Conservation (phyloP, 2,888 invertebrate genomes). For the Belgica antarctica region DNA sequence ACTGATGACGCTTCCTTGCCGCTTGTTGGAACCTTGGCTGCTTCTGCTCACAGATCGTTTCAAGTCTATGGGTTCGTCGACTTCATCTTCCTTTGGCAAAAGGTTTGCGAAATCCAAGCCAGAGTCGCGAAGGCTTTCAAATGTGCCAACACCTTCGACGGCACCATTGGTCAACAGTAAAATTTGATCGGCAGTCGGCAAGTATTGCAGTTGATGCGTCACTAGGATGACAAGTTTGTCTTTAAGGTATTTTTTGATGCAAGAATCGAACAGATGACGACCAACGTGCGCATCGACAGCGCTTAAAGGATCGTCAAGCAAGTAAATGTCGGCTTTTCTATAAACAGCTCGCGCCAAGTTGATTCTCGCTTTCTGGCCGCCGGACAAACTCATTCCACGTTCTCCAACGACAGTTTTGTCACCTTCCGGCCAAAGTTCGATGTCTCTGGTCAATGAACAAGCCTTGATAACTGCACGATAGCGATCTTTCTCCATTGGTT, state of each 20-base stretch:
- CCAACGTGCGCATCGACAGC: slow-evolving; percentile 91
- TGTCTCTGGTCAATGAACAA: slow-evolving; percentile 59
- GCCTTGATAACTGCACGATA: slow-evolving; percentile 58
- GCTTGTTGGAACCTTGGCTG: slow-evolving; percentile 45
- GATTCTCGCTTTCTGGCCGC: slow-evolving; percentile 84
- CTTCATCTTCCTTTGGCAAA: slow-evolving; percentile 60
- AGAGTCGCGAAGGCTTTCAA: slow-evolving; percentile 67
- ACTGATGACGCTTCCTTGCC: slow-evolving; percentile 46
- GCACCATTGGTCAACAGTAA: slow-evolving; percentile 55
- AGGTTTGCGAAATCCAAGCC: slow-evolving; percentile 77
- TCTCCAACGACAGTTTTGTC: slow-evolving; percentile 72
- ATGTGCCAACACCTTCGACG: slow-evolving; percentile 64
- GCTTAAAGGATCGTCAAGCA: slow-evolving; percentile 87
- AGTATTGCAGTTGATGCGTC: slow-evolving; percentile 77
- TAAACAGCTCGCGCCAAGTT: slow-evolving; percentile 85
- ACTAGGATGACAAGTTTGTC: slow-evolving; percentile 73
- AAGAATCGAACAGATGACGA: slow-evolving; percentile 76
- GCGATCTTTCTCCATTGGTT: slow-evolving; percentile 60
- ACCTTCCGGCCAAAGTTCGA: slow-evolving; percentile 60
- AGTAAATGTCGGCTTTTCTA: slow-evolving; percentile 78
- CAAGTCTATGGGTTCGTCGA: slow-evolving; percentile 48
- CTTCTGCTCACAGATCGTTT: slow-evolving; percentile 45
- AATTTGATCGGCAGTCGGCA: slow-evolving; percentile 56
- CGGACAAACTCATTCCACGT: slow-evolving; percentile 79
- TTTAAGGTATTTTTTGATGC: slow-evolving; percentile 57